Percentiles rank a stretch among this genome's conserved stretches.
Evolutionary conservation across 2,797 vertebrate genomes (phyloP).

Genomic region (Vireo griseus): DNA sequence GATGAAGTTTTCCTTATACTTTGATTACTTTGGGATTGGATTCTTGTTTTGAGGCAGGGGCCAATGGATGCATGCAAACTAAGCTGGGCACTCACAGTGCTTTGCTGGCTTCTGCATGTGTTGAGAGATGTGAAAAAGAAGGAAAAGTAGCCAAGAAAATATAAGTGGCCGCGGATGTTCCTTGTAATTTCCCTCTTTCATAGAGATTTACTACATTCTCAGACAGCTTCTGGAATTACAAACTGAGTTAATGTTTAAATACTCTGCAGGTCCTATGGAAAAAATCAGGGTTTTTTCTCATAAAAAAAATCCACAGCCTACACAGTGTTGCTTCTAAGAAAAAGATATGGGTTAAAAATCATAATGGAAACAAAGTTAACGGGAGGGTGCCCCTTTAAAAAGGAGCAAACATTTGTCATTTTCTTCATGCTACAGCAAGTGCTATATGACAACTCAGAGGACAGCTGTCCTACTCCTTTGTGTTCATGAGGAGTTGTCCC

Average conservation of each 20-base stretch:
- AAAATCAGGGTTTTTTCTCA: background rate
- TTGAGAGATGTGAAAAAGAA: background rate
- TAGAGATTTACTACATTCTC: background rate
- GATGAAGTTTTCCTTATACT: background rate
- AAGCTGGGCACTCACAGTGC: background rate
- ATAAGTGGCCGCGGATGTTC: background rate
- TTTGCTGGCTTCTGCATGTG: background rate
- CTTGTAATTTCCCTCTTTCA: background rate
- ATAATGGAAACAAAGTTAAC: background rate
- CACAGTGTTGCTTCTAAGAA: background rate
- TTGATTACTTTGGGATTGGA: background rate
- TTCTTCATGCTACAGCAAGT: background rate
- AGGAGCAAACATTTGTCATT: background rate
- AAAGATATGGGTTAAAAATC: background rate
- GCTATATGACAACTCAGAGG: background rate
- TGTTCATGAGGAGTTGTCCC: background rate
- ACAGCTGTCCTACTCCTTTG: background rate
- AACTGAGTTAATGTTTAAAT: background rate
- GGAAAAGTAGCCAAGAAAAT: background rate
- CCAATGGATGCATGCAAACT: background rate
- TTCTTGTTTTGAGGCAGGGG: background rate
- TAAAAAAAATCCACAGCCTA: background rate
- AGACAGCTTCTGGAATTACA: background rate
- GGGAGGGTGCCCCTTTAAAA: background rate
- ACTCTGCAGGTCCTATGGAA: background rate